These are phyloP conservation scores for Atethmia centrago DNA, from an alignment of 2,888 invertebrate genomes.

Conservation along the genomic window DNA sequence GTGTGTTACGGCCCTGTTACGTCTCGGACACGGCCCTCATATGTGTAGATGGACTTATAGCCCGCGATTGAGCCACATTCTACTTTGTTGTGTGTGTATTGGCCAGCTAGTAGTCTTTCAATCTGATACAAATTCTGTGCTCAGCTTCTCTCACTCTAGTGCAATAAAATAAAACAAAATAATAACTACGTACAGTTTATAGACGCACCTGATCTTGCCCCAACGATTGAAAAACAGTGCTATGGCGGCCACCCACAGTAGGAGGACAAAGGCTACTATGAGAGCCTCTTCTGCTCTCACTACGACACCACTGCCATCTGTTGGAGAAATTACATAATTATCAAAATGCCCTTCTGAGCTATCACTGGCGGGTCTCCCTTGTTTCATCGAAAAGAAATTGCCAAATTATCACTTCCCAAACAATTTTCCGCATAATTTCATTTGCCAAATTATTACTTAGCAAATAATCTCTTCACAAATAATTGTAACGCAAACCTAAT, in stretches of 20 bases:
- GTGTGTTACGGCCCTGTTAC: background rate
- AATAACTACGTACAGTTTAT: constrained; percentile 89
- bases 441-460: too few species aligned
- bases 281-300: constrained; percentile 96
- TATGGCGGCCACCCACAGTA: constrained; percentile 97
- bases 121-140: constrained; percentile 9
- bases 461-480: too few species aligned
- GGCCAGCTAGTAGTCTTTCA: background rate
- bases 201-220: constrained; percentile 95
- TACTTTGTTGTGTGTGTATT: background rate
- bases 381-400: too few species aligned
- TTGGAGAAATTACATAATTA: constrained; percentile 27
- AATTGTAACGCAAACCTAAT: too few species aligned
- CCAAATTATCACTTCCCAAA: too few species aligned
- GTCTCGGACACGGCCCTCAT: background rate
- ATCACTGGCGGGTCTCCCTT: background rate
- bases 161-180: constrained; percentile 67
- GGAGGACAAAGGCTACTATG: constrained; percentile 95
- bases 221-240: constrained; percentile 98
- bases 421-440: too few species aligned
- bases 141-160: constrained; percentile 46
- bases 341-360: background rate
- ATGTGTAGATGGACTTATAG: background rate
- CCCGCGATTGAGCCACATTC: background rate
- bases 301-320: constrained; percentile 92